Conservation (phyloP, 2,888 invertebrate species). For the Geophilus truncorum region DNA sequence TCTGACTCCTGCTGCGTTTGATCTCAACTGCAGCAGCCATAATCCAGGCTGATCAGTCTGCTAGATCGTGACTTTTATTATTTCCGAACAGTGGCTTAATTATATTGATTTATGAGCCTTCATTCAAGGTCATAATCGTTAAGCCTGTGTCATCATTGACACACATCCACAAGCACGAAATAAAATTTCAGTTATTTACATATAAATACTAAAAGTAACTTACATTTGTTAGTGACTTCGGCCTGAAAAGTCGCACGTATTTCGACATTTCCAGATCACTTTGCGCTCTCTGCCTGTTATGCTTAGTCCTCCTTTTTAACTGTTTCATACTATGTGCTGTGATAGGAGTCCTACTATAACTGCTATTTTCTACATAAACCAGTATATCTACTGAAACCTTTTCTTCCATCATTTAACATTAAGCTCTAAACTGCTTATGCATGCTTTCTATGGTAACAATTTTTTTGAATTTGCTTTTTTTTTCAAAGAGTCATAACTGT, state of each 20-base stretch:
- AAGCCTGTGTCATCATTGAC: too few relatives aligned
- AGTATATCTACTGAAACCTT: neutral
- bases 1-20: too few relatives aligned
- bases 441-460: too few relatives aligned
- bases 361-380: too few relatives aligned
- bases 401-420: neutral
- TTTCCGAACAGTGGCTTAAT: too few relatives aligned
- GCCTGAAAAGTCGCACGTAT: neutral
- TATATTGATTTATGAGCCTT: too few relatives aligned
- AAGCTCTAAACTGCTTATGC: too few relatives aligned
- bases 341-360: neutral
- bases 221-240: neutral
- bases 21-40: too few relatives aligned
- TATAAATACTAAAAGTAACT: neutral
- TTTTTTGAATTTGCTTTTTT: too few relatives aligned
- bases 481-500: neutral
- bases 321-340: neutral
- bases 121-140: too few relatives aligned
- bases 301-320: neutral
- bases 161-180: neutral
- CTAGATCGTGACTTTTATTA: too few relatives aligned
- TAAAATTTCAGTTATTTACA: neutral
- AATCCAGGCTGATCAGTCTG: too few relatives aligned
- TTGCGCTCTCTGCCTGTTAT: neutral
- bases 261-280: neutral